These are phyloP conservation scores for Andrena marginata DNA, from an alignment of 2,888 invertebrate species.

Conservation along the genomic window DNA sequence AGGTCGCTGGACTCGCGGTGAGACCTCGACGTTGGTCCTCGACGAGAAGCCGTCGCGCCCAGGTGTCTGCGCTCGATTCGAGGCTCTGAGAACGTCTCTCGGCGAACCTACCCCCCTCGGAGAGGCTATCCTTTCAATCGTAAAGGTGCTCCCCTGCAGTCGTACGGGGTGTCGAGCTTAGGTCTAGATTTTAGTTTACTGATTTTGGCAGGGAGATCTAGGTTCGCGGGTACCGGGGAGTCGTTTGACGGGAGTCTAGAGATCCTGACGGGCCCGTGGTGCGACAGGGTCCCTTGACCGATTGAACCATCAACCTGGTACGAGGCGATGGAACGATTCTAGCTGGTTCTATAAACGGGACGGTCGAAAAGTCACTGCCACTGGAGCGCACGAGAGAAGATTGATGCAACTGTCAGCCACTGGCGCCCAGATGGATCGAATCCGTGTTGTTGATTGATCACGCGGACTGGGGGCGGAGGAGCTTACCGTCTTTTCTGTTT, in stretches of 20 bases:
- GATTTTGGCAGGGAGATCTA: background rate
- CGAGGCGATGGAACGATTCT: slow-evolving; percentile 40
- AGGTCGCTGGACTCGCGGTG: slow-evolving; percentile 61
- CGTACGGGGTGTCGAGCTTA: background rate
- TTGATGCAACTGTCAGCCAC: slow-evolving; percentile 66
- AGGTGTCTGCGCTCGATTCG: slow-evolving; percentile 31
- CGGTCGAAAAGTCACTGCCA: slow-evolving; percentile 69
- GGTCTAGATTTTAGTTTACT: background rate
- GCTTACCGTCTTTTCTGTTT: slow-evolving; percentile 40
- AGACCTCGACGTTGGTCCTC: slow-evolving; percentile 44
- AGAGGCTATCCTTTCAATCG: too few relatives aligned
- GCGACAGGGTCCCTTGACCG: background rate
- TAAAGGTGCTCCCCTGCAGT: too few relatives aligned
- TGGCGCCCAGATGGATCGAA: slow-evolving; percentile 62
- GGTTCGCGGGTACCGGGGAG: background rate
- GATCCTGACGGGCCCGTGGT: background rate
- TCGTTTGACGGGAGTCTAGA: background rate
- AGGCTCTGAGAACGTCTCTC: slow-evolving; percentile 13
- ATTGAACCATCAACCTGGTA: slow-evolving; percentile 16
- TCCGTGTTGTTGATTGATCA: slow-evolving; percentile 67
- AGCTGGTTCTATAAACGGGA: slow-evolving; percentile 51
- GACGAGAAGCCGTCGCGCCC: slow-evolving; percentile 21
- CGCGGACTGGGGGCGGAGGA: slow-evolving; percentile 42
- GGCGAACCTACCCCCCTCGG: background rate
- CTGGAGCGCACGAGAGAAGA: slow-evolving; percentile 62